Conservation (phyloP, 1,140 invertebrate genomes). For the Globodera rostochiensis region DNA sequence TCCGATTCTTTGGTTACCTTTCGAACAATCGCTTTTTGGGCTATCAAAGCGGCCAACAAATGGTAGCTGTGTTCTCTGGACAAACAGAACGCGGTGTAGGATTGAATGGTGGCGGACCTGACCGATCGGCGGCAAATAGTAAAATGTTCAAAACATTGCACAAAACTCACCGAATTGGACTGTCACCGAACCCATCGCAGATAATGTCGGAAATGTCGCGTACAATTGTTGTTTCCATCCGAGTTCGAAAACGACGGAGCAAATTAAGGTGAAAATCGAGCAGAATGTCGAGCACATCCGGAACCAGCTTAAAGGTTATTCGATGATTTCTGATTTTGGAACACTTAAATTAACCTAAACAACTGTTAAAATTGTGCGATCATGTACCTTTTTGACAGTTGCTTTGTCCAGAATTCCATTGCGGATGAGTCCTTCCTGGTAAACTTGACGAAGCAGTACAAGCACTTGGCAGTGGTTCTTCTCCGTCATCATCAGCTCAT, state of each 20-base stretch:
- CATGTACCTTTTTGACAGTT: not conserved
- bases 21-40: constrained; percentile 19
- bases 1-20: not conserved
- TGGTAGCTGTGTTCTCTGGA: constrained; percentile 39
- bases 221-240: constrained; percentile 37
- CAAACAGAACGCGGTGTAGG: constrained; percentile 51
- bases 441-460: constrained; percentile 53
- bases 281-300: constrained; percentile 52
- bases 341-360: too few species aligned
- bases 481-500: constrained; percentile 52
- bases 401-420: constrained; percentile 37
- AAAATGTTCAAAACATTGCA: constrained; percentile 19
- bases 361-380: too few species aligned
- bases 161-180: constrained; percentile 9
- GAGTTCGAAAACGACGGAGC: constrained; percentile 44
- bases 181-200: constrained; percentile 33
- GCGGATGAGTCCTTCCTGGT: constrained; percentile 48
- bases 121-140: not conserved
- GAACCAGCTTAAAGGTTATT: constrained; percentile 33
- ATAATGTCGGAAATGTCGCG: constrained; percentile 53
- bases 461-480: constrained; percentile 54
- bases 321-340: too few species aligned
- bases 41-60: constrained; percentile 26
- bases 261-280: constrained; percentile 54
- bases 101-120: constrained; percentile 37